A percentile compares a stretch with the other conserved stretches of the same genome.
phyloP scores from a whole-genome alignment of 2,888 invertebrate genomes.

The Sinopyrophorus schimmeli region DNA sequence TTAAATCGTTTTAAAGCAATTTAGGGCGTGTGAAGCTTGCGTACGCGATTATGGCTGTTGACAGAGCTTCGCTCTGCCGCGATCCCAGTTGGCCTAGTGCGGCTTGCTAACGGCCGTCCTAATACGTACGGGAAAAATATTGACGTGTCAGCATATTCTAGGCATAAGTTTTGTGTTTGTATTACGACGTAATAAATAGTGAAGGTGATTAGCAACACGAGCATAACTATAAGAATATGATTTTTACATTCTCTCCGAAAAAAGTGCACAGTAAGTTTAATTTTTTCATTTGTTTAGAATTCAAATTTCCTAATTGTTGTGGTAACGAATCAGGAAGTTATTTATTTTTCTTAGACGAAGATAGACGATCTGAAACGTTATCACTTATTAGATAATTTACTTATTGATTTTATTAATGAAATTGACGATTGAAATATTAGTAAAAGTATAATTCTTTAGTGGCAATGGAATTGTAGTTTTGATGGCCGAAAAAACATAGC shows the following conservation, averaged over 20 bases:
- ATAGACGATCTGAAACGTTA: too few relatives aligned
- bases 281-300: conserved; percentile 9
- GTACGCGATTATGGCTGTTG: conserved; percentile 47
- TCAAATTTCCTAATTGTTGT: conserved; percentile 1
- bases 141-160: conserved; percentile 37
- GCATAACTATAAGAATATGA: too few relatives aligned
- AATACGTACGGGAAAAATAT: conserved; percentile 37
- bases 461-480: too few relatives aligned
- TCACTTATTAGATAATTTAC: too few relatives aligned
- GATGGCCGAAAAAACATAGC: too few relatives aligned
- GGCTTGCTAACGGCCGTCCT: conserved; percentile 32
- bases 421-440: too few relatives aligned
- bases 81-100: conserved; percentile 35
- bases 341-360: not conserved
- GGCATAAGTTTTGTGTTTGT: conserved; percentile 5
- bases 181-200: conserved; percentile 1
- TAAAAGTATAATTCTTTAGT: too few relatives aligned
- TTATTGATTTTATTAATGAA: too few relatives aligned
- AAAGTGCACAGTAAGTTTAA: conserved; percentile 17
- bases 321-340: not conserved
- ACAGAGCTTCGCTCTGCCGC: conserved; percentile 34
- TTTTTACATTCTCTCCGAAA: conserved; percentile 1
- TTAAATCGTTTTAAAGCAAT: conserved; percentile 6
- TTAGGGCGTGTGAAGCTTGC: conserved; percentile 32
- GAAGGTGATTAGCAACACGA: not conserved